Conservation (phyloP, 2,888 invertebrate species). For the Piscicola geometra region DNA sequence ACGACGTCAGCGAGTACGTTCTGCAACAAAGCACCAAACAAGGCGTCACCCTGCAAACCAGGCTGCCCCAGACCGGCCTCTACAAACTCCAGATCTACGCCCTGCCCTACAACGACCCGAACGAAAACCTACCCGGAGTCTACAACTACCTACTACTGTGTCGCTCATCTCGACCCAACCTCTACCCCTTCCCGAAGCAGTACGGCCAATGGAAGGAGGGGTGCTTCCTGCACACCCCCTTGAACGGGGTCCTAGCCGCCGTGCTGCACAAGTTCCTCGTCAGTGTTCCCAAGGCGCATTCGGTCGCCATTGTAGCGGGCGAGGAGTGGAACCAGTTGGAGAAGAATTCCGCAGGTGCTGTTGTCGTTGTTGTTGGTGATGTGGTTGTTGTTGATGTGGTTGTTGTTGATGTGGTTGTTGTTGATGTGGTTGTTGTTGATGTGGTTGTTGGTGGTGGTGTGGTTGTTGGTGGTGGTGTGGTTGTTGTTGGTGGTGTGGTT, state of each 20-base stretch:
- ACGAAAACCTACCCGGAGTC: conserved; percentile 55
- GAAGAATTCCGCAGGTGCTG: conserved; percentile 40
- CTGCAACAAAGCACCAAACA: conserved; percentile 51
- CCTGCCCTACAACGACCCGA: conserved; percentile 50
- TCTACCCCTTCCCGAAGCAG: conserved; percentile 54
- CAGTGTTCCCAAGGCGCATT: conserved; percentile 51
- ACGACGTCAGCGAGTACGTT: conserved; percentile 52
- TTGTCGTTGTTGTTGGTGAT: no score
- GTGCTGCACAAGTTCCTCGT: conserved; percentile 39
- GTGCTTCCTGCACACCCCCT: conserved; percentile 53
- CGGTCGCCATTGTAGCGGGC: conserved; percentile 54
- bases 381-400: no score
- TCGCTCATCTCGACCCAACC: conserved; percentile 42
- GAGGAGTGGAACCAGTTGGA: conserved; percentile 55
- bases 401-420: no score
- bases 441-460: no score
- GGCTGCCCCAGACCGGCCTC: conserved; percentile 51
- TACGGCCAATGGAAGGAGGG: conserved; percentile 57
- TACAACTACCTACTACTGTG: conserved; percentile 56
- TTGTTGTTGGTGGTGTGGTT: no score
- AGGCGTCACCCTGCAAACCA: conserved; percentile 46
- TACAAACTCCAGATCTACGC: conserved; percentile 56
- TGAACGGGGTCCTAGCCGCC: conserved; percentile 41
- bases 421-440: no score
- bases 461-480: no score